Evolutionary conservation across 2,113 vertebrate species (phyloP).

Genomic region (Pachyramphus minor): DNA sequence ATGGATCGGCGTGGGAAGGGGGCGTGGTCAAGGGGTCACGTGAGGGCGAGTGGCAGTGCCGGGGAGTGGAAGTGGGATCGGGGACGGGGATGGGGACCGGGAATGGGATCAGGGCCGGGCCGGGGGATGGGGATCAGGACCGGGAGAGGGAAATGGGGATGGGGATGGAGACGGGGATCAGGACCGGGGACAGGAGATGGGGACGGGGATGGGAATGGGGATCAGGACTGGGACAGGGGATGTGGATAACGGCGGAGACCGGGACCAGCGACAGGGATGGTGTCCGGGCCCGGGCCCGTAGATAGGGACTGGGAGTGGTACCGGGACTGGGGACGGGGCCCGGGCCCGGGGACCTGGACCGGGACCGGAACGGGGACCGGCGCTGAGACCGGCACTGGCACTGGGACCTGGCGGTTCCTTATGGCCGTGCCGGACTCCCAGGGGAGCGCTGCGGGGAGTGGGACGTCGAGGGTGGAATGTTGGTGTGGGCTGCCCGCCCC

Average conservation of each 20-base stretch:
- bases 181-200: not conserved
- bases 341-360: not conserved
- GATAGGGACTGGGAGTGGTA: too few species aligned
- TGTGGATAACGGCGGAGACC: not conserved
- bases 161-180: too few species aligned
- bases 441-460: fast-evolving
- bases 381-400: not conserved
- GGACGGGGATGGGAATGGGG: not conserved
- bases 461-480: not conserved
- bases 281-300: not conserved
- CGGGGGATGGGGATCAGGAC: too few species aligned
- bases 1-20: not conserved
- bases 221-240: not conserved
- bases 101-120: too few species aligned
- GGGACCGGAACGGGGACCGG: not conserved
- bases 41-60: not conserved
- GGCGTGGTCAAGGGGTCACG: not conserved
- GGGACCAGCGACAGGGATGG: too few species aligned
- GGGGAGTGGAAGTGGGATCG: too few species aligned
- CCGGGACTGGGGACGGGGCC: too few species aligned
- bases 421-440: not conserved
- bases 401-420: too few species aligned
- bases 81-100: not conserved
- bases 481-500: not conserved
- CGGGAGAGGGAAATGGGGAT: too few species aligned